phyloP scores from a whole-genome alignment of 2,113 vertebrate genomes.

The Triplophysa siluroides region DNA sequence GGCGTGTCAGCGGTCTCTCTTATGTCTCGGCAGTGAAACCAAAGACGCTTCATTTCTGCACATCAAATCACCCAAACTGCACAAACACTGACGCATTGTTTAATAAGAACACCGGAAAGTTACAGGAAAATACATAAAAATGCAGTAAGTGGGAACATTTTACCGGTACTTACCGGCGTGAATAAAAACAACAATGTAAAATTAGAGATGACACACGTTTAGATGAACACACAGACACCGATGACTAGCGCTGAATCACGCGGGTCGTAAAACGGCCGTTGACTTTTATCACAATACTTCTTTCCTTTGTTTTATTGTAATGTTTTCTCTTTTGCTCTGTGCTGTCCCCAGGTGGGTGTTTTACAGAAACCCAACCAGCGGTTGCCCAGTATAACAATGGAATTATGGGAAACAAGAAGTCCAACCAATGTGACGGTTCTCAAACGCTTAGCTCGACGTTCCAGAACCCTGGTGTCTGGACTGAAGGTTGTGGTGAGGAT shows the following conservation, averaged over 20 bases:
- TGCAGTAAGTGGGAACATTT: not conserved
- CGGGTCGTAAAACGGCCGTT: slow-evolving; percentile 15
- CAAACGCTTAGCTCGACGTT: no score
- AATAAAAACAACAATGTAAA: not conserved
- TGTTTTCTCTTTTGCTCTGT: not conserved
- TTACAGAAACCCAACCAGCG: slow-evolving; percentile 26
- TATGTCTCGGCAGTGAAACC: no score
- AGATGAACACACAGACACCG: slow-evolving; percentile 6
- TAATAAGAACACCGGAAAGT: not conserved
- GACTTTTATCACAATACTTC: not conserved
- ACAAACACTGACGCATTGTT: not conserved
- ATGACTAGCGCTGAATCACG: slow-evolving; percentile 27
- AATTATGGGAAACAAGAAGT: not conserved
- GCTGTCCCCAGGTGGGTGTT: slow-evolving; percentile 22
- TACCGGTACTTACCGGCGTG: not conserved
- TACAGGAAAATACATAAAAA: slow-evolving; percentile 6
- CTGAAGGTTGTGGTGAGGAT: not conserved
- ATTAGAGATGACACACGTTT: not conserved
- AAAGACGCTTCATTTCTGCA: not conserved
- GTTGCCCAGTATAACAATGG: slow-evolving; percentile 7
- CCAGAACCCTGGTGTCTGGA: not conserved
- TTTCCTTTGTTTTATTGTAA: slow-evolving; percentile 2
- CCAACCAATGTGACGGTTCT: not conserved
- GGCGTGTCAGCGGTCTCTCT: not conserved
- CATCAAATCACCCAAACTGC: not conserved